Evolutionary conservation across 23 tunicate species (phyloP), one percentile per base, ranked within the genome.

Genomic region (Ascidia mentula): DNA sequence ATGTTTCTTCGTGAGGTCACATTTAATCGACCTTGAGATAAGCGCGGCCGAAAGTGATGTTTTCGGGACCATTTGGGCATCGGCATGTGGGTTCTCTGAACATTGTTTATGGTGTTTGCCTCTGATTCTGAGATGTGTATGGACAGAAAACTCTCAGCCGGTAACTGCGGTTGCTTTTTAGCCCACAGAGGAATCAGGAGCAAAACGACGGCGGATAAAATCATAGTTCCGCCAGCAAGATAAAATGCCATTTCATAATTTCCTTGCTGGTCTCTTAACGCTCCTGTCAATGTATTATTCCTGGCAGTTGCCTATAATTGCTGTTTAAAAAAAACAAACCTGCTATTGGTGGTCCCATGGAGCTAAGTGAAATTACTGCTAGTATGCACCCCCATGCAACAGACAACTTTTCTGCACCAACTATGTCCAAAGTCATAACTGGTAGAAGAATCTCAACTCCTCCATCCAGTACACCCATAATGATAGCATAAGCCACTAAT

Each of bases 351-450:
- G 98, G 98, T 15, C 98, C 98, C 30, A 88, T 28, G 13, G 86
- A 81, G 40, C 98, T 93, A 34, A 84, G 40, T 0, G 98, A 93
- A 45, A 93, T 87, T 7, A 93, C 98, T 7, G 88, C 92, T 31
- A 93, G 77, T 18, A 93, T 91, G 38, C 89, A 88, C 5, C 98
- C 98, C 98, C 98, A 93, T 12, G 98, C 98, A 12, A 93, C 76
- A 18, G 98, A 76, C 61, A 93, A 72, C 31, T 88, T 70, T 79
- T 93, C 98, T 20, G 83, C 88, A 0, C 98, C 98, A n/a, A 93
- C 98, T 5, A 93, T 78, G 72, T 93, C 98, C 60, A 93, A 69
- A 18, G 98, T 93, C 98, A 93, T 93, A 34, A 93, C 82, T 18
- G 98, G 93, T 6, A 93, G 81, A 37, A 93, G 60, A 65, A 93